phyloP scores from a whole-genome alignment of 2,888 invertebrate species.

The Synanthedon tipuliformis region DNA sequence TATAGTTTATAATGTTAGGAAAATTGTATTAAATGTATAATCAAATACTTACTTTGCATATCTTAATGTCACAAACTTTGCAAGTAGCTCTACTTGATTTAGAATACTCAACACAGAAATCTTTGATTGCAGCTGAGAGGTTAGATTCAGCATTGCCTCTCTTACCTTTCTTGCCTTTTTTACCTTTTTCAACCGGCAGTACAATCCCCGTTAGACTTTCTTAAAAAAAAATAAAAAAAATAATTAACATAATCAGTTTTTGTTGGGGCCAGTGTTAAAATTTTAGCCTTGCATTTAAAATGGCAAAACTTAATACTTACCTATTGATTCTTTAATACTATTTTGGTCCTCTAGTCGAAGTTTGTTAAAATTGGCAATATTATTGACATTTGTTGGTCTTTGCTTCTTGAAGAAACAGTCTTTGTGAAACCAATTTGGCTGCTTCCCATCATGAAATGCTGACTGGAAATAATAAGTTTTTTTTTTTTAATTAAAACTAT shows the following conservation, averaged over 20 bases:
- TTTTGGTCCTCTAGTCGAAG: conserved; percentile 88
- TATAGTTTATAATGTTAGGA: too few species aligned
- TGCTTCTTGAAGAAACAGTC: conserved; percentile 89
- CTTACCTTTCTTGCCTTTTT: conserved; percentile 62
- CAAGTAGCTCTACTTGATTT: conserved; percentile 86
- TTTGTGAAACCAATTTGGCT: conserved; percentile 89
- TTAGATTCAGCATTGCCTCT: conserved; percentile 21
- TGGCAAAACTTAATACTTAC: conserved; percentile 44
- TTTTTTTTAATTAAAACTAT: too few species aligned
- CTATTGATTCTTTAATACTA: conserved; percentile 75
- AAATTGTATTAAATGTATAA: neutral
- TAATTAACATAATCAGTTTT: neutral
- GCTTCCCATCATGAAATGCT: conserved; percentile 86
- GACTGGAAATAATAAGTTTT: conserved; percentile 70
- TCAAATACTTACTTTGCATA: conserved; percentile 74
- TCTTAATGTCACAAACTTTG: conserved; percentile 85
- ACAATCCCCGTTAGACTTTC: conserved; percentile 33
- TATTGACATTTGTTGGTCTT: conserved; percentile 77
- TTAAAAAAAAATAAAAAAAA: conserved; percentile 3
- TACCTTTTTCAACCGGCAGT: conserved; percentile 52
- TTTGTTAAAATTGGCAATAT: conserved; percentile 84
- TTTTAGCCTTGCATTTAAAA: too few species aligned
- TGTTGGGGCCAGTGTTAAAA: too few species aligned
- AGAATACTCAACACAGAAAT: conserved; percentile 86
- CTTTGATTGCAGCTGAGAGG: conserved; percentile 52